Evolutionary conservation across 2,888 invertebrate genomes (phyloP).

Genomic region (Notodonta ziczac): DNA sequence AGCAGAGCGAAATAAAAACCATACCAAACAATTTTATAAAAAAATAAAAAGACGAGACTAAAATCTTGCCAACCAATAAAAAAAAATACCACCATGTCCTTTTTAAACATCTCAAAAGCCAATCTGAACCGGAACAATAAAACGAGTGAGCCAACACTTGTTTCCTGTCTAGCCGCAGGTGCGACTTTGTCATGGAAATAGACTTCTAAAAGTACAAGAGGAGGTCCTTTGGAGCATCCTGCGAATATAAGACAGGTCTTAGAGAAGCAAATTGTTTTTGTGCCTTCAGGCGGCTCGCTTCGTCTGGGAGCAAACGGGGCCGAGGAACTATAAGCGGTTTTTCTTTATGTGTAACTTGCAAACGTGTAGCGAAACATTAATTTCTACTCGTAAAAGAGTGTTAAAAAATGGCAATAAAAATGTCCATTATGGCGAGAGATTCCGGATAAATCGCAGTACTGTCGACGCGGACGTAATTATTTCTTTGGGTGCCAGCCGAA

Average conservation of each 20-base stretch:
- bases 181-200: constrained; percentile 72
- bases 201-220: constrained; percentile 61
- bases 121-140: constrained; percentile 46
- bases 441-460: constrained; percentile 31
- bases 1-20: too few relatives aligned
- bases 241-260: constrained; percentile 58
- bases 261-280: constrained; percentile 79
- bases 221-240: constrained; percentile 57
- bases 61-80: too few relatives aligned
- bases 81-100: constrained; percentile 8
- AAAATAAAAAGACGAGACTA: too few relatives aligned
- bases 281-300: constrained; percentile 67
- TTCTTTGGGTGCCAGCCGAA: constrained; percentile 46
- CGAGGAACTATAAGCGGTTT: constrained; percentile 45
- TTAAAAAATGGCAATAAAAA: neutral
- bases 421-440: constrained; percentile 19
- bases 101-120: constrained; percentile 31
- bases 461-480: constrained; percentile 24
- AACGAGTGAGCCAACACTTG: constrained; percentile 39
- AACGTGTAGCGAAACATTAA: constrained; percentile 17
- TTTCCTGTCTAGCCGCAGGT: constrained; percentile 59
- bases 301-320: constrained; percentile 43
- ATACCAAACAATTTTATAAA: too few relatives aligned
- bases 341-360: constrained; percentile 28
- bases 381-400: neutral